Percentiles rank a stretch among this genome's conserved stretches.
These are phyloP conservation scores for Solen grandis DNA, from an alignment of 1,140 invertebrate species.

Conservation along the genomic window DNA sequence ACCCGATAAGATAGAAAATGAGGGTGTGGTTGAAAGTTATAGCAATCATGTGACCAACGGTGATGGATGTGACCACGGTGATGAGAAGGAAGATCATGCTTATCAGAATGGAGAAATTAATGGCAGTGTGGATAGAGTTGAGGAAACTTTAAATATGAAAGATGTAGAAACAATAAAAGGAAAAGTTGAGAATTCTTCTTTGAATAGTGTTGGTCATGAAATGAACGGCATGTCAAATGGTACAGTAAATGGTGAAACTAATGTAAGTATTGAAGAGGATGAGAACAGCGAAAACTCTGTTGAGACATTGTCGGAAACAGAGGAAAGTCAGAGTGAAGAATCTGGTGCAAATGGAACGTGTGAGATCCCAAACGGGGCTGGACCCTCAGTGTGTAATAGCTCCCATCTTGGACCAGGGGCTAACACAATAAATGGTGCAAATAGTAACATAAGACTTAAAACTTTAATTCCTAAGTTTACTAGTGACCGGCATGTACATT, in stretches of 20 bases:
- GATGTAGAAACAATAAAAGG: too few species aligned
- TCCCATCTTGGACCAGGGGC: not conserved
- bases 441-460: not conserved
- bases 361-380: too few species aligned
- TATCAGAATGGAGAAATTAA: not conserved
- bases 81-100: slow-evolving; percentile 4
- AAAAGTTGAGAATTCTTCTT: too few species aligned
- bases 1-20: slow-evolving; percentile 29
- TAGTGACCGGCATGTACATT: slow-evolving; percentile 17
- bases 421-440: slow-evolving; percentile 43
- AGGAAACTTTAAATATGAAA: too few species aligned
- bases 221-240: slow-evolving; percentile 1
- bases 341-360: too few species aligned
- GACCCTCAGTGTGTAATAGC: too few species aligned
- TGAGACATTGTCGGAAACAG: slow-evolving; percentile 48
- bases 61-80: slow-evolving; percentile 19
- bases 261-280: too few species aligned
- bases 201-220: slow-evolving; percentile 22
- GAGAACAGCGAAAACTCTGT: slow-evolving; percentile 55
- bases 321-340: too few species aligned
- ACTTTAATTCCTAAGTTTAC: not conserved
- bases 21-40: slow-evolving; percentile 36
- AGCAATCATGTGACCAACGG: slow-evolving; percentile 25
- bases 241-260: slow-evolving; percentile 1
- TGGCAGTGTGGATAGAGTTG: slow-evolving; percentile 2